Conservation (phyloP, 2,888 invertebrate genomes). For the Arge pagana region DNA sequence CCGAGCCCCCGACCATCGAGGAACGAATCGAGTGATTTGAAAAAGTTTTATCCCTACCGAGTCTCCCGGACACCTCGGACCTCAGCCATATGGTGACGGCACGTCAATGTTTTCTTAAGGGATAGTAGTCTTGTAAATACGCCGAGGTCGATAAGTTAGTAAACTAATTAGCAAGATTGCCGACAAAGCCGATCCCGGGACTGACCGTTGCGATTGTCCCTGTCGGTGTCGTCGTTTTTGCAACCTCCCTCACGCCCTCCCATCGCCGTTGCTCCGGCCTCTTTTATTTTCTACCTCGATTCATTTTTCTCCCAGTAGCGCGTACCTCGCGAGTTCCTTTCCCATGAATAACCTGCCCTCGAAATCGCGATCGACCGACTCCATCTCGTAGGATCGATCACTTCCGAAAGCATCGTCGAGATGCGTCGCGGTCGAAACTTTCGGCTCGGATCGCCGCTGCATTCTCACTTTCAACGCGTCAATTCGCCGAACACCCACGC, state of each 20-base stretch:
- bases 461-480: too few species aligned
- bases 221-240: constrained; percentile 44
- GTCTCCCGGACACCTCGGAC: too few species aligned
- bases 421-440: too few species aligned
- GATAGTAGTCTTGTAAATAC: constrained; percentile 43
- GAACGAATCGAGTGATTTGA: constrained; percentile 37
- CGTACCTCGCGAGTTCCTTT: too few species aligned
- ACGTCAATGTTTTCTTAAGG: constrained; percentile 38
- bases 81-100: constrained; percentile 45
- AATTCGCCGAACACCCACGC: too few species aligned
- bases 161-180: constrained; percentile 57
- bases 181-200: constrained; percentile 53
- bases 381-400: too few species aligned
- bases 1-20: constrained; percentile 16
- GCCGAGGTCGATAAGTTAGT: constrained; percentile 55
- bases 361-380: too few species aligned
- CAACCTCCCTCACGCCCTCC: constrained; percentile 32
- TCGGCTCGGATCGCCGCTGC: too few species aligned
- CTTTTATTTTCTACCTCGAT: constrained; percentile 29
- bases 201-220: constrained; percentile 25
- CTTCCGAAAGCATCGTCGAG: too few species aligned
- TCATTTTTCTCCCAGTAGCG: constrained; percentile 25
- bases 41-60: constrained; percentile 33
- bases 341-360: too few species aligned
- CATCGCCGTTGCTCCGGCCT: constrained; percentile 39